phyloP scores from a whole-genome alignment of 2,797 vertebrate species.

The Benthosema pterotum region DNA sequence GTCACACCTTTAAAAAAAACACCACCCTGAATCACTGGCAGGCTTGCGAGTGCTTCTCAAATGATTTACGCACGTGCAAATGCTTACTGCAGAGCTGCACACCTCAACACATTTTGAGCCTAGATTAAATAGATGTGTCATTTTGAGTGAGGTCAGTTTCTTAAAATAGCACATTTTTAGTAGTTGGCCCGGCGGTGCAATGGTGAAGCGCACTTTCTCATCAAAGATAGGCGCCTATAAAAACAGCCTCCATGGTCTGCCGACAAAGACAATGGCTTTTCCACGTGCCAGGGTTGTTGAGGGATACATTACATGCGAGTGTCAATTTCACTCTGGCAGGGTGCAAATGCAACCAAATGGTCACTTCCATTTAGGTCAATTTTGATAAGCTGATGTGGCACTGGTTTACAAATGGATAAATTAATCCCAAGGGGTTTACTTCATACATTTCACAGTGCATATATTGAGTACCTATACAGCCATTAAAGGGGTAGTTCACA shows the following conservation, averaged over 20 bases:
- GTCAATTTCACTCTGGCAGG: no score
- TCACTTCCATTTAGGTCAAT: no score
- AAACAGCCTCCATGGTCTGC: constrained; percentile 12
- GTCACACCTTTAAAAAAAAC: constrained; percentile 1
- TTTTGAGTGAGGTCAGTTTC: background rate
- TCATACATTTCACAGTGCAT: no score
- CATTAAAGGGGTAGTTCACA: no score
- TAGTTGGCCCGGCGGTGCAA: background rate
- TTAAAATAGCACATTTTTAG: background rate
- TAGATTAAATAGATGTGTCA: constrained; percentile 10
- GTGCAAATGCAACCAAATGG: no score
- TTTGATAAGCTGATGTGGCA: no score
- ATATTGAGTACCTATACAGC: no score
- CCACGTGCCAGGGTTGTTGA: background rate
- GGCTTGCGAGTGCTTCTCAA: constrained; percentile 2
- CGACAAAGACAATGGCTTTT: constrained; percentile 5
- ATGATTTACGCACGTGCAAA: constrained; percentile 13
- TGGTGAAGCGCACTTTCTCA: background rate
- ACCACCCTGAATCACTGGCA: background rate
- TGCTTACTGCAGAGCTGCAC: constrained; percentile 3
- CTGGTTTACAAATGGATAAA: no score
- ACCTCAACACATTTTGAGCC: background rate
- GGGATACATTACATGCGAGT: background rate
- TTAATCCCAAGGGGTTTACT: no score
- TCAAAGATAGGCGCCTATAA: background rate